Conservation (phyloP, 2,888 invertebrate species). For the Nemoura dubitans region DNA sequence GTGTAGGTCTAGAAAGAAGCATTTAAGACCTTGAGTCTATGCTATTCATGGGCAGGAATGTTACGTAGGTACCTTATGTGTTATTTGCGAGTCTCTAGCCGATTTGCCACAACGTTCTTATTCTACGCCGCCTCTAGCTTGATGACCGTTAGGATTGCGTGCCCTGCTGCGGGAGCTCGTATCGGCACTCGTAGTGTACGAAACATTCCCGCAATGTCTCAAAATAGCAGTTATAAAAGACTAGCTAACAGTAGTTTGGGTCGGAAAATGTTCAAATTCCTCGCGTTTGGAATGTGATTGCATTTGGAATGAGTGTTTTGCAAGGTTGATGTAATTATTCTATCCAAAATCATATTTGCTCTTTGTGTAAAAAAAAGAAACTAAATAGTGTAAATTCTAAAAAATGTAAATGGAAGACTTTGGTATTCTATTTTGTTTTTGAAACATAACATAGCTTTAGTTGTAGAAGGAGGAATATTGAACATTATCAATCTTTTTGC, state of each 20-base stretch:
- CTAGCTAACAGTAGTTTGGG: neutral
- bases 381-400: slow-evolving; percentile 60
- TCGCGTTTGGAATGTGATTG: slow-evolving; percentile 30
- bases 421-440: slow-evolving; percentile 45
- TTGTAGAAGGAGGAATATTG: slow-evolving; percentile 37
- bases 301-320: slow-evolving; percentile 45
- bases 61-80: slow-evolving; percentile 2
- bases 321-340: slow-evolving; percentile 44
- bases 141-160: slow-evolving; percentile 25
- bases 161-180: neutral
- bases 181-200: neutral
- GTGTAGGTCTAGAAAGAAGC: neutral
- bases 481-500: slow-evolving; percentile 58
- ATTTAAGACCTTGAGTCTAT: neutral
- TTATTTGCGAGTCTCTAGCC: slow-evolving; percentile 12
- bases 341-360: slow-evolving; percentile 49
- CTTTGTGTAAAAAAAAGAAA: slow-evolving; percentile 56
- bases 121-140: slow-evolving; percentile 30
- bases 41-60: neutral
- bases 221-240: slow-evolving; percentile 18
- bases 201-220: slow-evolving; percentile 39
- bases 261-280: neutral
- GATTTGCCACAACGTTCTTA: slow-evolving; percentile 34
- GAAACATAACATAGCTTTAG: neutral
- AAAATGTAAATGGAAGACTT: slow-evolving; percentile 56